phyloP scores from a whole-genome alignment of 2,113 vertebrate genomes.

The Trinectes maculatus region DNA sequence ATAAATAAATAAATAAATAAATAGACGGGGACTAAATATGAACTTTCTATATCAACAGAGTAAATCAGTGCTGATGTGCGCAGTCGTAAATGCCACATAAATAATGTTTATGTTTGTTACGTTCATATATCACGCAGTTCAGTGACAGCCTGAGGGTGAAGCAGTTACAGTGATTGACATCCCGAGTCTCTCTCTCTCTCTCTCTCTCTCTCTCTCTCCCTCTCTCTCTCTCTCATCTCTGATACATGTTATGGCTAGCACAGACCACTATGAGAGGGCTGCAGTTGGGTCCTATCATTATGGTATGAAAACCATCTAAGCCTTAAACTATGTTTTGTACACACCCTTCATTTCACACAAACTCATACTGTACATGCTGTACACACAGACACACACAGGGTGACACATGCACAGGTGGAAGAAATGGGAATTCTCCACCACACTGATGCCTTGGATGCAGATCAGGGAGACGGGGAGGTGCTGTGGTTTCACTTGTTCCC shows the following conservation, averaged over 20 bases:
- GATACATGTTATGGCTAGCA: slow-evolving; percentile 72
- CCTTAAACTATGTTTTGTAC: slow-evolving; percentile 67
- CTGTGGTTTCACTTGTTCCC: slow-evolving; percentile 49
- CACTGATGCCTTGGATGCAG: slow-evolving; percentile 28
- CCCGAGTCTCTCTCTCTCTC: neutral
- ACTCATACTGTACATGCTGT: neutral
- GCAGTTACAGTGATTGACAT: slow-evolving; percentile 54
- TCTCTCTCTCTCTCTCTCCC: neutral
- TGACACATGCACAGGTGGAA: slow-evolving; percentile 13
- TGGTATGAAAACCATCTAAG: slow-evolving; percentile 76
- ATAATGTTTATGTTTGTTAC: slow-evolving; percentile 19
- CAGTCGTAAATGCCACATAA: slow-evolving; percentile 35
- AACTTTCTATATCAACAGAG: neutral
- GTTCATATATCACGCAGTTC: slow-evolving; percentile 37
- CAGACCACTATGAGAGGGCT: slow-evolving; percentile 31
- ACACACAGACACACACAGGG: slow-evolving; percentile 5
- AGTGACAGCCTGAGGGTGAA: slow-evolving; percentile 31
- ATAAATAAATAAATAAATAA: too few relatives aligned
- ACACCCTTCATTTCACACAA: slow-evolving; percentile 35
- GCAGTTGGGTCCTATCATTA: slow-evolving; percentile 74
- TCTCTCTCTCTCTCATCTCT: neutral
- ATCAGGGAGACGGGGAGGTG: slow-evolving; percentile 37
- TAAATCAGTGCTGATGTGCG: slow-evolving; percentile 14
- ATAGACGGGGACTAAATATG: neutral
- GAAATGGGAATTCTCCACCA: slow-evolving; percentile 51